Conservation (phyloP, 1,140 invertebrate genomes). For the Drosophila neocordata region DNA sequence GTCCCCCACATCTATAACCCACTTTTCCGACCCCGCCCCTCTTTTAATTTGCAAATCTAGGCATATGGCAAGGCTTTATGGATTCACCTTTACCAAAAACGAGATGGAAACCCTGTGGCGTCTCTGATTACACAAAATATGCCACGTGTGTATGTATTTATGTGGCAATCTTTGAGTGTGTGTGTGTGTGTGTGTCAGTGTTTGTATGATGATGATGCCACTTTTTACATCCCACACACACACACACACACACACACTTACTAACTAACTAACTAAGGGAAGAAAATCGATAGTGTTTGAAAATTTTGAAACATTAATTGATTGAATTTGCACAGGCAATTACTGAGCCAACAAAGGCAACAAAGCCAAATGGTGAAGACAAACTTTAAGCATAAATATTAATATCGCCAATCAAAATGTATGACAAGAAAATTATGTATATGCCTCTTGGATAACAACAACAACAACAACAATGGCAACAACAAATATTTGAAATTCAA, state of each 20-base stretch:
- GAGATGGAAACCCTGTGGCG: constrained; percentile 47
- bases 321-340: constrained; percentile 56
- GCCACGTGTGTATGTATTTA: constrained; percentile 35
- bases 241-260: too few relatives aligned
- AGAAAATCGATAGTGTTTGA: constrained; percentile 63
- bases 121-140: constrained; percentile 55
- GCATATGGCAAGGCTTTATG: constrained; percentile 65
- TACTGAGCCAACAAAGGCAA: constrained; percentile 10
- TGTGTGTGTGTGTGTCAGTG: constrained; percentile 18
- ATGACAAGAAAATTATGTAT: constrained; percentile 74
- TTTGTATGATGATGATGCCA: constrained; percentile 1
- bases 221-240: too few relatives aligned
- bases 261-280: constrained; percentile 19
- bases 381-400: constrained; percentile 69
- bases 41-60: constrained; percentile 59
- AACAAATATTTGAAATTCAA: constrained; percentile 24
- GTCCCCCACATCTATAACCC: background rate
- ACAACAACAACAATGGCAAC: constrained; percentile 12
- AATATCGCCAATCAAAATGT: constrained; percentile 69
- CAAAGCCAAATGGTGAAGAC: constrained; percentile 20
- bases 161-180: constrained; percentile 3
- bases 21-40: background rate
- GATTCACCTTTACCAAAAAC: constrained; percentile 53
- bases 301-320: constrained; percentile 56
- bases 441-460: constrained; percentile 12